A percentile compares a stretch with the other conserved stretches of the same genome.
These are phyloP conservation scores for Nyctereutes procyonoides DNA, from an alignment of 2,113 vertebrate genomes.

Conservation along the genomic window DNA sequence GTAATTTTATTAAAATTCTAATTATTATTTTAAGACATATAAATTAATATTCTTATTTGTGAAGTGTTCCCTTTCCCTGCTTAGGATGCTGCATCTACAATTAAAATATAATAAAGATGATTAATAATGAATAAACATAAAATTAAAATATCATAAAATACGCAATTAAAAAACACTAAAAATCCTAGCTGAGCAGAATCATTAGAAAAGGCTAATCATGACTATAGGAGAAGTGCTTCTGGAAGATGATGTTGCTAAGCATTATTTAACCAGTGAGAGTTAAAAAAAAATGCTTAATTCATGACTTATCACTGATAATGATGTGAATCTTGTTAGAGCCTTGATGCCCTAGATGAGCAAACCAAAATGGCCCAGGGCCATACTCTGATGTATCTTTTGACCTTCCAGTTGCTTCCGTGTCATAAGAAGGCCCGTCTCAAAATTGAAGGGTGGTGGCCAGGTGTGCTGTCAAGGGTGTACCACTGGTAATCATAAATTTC, in stretches of 20 bases:
- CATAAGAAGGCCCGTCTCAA: background rate
- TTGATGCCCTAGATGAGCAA: background rate
- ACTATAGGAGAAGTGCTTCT: conserved; percentile 42
- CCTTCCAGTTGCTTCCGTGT: conserved; percentile 14
- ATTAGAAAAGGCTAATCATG: conserved; percentile 74
- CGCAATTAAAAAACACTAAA: conserved; percentile 82
- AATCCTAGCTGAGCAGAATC: conserved; percentile 74
- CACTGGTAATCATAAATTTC: background rate
- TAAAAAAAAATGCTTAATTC: background rate
- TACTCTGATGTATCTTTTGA: background rate
- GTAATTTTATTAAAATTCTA: conserved; percentile 80
- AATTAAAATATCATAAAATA: conserved; percentile 84
- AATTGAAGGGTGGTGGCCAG: background rate
- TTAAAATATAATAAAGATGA: conserved; percentile 83
- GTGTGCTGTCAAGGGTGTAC: background rate
- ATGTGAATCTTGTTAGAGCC: background rate
- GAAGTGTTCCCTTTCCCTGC: conserved; percentile 55
- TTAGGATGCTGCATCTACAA: conserved; percentile 69
- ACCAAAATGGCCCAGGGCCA: background rate
- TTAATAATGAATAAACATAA: conserved; percentile 84
- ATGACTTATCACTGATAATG: background rate
- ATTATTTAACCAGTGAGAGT: conserved; percentile 62
- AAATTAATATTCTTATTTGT: conserved; percentile 81
- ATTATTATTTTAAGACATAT: conserved; percentile 80
- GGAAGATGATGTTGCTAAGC: conserved; percentile 49